phyloP scores from a whole-genome alignment of 2,797 vertebrate species.

The Alectoris magna region DNA sequence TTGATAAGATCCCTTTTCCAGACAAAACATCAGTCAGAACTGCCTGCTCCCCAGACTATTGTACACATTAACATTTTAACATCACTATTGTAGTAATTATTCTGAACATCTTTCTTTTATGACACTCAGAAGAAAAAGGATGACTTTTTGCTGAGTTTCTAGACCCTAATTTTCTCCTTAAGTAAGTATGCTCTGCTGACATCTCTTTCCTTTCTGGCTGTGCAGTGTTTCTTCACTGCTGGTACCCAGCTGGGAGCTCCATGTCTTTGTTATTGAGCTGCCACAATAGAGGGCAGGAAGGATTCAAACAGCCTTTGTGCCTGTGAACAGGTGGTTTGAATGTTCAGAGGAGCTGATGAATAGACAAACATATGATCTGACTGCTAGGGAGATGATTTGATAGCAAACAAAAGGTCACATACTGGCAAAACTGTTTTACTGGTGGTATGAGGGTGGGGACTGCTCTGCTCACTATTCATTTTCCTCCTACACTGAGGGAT shows the following conservation, averaged over 20 bases:
- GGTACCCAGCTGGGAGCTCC: conserved; percentile 27
- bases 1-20: conserved; percentile 51
- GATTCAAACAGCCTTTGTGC: conserved; percentile 40
- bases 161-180: conserved; percentile 21
- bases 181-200: background rate
- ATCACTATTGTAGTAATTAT: conserved; percentile 52
- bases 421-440: conserved; percentile 22
- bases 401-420: conserved; percentile 57
- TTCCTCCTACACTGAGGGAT: conserved; percentile 8
- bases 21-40: conserved; percentile 51
- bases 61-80: conserved; percentile 50
- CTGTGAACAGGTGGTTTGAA: conserved; percentile 23
- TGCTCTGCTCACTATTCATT: background rate
- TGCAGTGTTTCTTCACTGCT: background rate
- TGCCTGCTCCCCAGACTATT: background rate
- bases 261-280: conserved; percentile 19
- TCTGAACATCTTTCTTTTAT: conserved; percentile 52
- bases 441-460: background rate
- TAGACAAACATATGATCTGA: conserved; percentile 45
- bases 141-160: background rate
- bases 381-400: conserved; percentile 40
- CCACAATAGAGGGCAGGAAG: conserved; percentile 36
- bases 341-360: conserved; percentile 25
- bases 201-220: conserved; percentile 4
- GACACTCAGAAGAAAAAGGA: conserved; percentile 20